Evolutionary conservation across 2,888 invertebrate species (phyloP).

Genomic region (Drosophila diplacantha): DNA sequence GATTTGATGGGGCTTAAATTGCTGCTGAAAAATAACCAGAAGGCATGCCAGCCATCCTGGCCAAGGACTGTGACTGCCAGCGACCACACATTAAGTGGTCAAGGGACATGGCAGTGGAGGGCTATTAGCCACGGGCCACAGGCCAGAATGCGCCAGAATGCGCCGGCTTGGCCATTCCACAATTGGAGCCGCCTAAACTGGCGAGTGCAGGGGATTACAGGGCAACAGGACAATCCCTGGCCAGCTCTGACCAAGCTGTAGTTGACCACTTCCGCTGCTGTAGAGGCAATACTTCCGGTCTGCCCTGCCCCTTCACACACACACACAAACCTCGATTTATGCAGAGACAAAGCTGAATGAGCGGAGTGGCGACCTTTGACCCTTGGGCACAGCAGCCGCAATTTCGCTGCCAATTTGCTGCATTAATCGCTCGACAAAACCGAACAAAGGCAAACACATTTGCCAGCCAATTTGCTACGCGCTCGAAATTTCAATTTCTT

Average conservation of each 20-base stretch:
- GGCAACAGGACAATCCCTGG: constrained; percentile 2
- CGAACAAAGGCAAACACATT: constrained; percentile 26
- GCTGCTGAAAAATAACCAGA: constrained; percentile 8
- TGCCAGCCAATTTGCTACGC: constrained; percentile 45
- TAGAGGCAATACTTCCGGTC: constrained; percentile 32
- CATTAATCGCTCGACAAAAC: constrained; percentile 28
- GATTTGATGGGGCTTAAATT: constrained; percentile 13
- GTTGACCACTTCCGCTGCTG: constrained; percentile 27
- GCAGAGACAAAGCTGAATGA: neutral
- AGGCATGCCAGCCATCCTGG: neutral
- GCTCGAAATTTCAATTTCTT: constrained; percentile 35
- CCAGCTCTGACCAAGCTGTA: constrained; percentile 27
- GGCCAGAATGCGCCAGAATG: constrained; percentile 5
- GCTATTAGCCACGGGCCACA: constrained; percentile 20
- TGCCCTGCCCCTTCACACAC: neutral
- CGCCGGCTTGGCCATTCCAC: constrained; percentile 4
- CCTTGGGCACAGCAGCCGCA: constrained; percentile 11
- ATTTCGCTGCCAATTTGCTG: constrained; percentile 39
- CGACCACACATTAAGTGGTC: constrained; percentile 34
- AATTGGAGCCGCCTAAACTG: constrained; percentile 25
- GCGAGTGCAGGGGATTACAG: constrained; percentile 9
- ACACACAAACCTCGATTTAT: constrained; percentile 1
- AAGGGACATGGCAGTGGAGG: constrained; percentile 1
- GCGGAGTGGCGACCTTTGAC: constrained; percentile 4
- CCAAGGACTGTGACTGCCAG: constrained; percentile 12